phyloP scores from a whole-genome alignment of 2,888 invertebrate genomes.

The Platycheirus rosarum region DNA sequence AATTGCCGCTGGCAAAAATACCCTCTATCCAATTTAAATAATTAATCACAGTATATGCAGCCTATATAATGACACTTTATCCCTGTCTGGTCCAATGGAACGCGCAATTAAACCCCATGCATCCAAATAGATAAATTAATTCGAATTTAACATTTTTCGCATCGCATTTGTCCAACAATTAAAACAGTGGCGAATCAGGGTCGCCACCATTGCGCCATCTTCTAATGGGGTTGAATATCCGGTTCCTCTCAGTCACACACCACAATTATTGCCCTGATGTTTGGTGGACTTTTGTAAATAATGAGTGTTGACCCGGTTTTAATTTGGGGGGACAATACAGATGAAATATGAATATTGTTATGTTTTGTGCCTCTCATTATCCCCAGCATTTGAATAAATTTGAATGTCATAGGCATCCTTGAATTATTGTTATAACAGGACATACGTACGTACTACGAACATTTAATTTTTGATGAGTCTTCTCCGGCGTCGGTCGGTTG shows the following conservation, averaged over 20 bases:
- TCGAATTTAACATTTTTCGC: constrained; percentile 53
- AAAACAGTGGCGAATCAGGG: constrained; percentile 26
- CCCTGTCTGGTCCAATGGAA: constrained; percentile 1
- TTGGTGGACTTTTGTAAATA: constrained; percentile 21
- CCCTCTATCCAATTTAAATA: constrained; percentile 30
- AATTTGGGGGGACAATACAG: constrained; percentile 5
- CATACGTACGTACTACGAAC: too few relatives aligned
- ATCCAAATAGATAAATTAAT: constrained; percentile 57
- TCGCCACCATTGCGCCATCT: too few relatives aligned
- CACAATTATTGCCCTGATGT: constrained; percentile 35
- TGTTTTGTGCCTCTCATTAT: constrained; percentile 15
- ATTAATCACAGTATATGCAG: constrained; percentile 38
- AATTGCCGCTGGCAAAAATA: constrained; percentile 10
- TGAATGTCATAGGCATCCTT: constrained; percentile 7
- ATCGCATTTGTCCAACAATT: constrained; percentile 48
- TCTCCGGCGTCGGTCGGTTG: too few relatives aligned
- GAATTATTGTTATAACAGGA: not conserved
- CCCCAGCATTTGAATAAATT: constrained; percentile 34
- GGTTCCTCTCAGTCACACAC: not conserved
- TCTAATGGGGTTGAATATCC: constrained; percentile 36
- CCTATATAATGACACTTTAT: constrained; percentile 50
- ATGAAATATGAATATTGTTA: not conserved
- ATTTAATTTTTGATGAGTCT: constrained; percentile 1
- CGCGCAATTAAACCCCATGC: constrained; percentile 40
- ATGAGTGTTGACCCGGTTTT: constrained; percentile 33